phyloP scores from a whole-genome alignment of 2,113 vertebrate genomes.

The Carettochelys insculpta region DNA sequence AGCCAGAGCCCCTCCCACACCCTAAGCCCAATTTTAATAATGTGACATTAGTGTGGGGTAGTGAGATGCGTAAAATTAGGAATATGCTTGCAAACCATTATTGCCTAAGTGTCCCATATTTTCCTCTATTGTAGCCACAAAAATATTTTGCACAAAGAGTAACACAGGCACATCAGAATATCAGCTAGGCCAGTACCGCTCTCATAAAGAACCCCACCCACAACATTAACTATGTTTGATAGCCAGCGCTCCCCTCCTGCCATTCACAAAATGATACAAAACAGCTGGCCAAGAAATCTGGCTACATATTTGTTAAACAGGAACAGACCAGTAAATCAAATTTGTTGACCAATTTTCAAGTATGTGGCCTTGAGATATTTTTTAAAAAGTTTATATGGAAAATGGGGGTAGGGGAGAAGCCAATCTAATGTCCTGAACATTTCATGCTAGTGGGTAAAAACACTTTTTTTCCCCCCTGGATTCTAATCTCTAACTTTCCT shows the following conservation, averaged over 20 bases:
- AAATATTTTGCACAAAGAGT: conserved; percentile 12
- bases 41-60: not conserved
- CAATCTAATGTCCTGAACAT: conserved; percentile 31
- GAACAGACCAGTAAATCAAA: conserved; percentile 74
- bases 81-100: not conserved
- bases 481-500: conserved; percentile 76
- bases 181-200: conserved; percentile 47
- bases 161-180: conserved; percentile 36
- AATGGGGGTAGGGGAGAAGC: conserved; percentile 22
- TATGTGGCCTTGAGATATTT: conserved; percentile 60
- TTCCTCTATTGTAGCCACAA: not conserved
- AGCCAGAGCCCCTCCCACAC: too few relatives aligned
- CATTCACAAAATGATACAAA: conserved; percentile 60
- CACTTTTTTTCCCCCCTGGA: conserved; percentile 41
- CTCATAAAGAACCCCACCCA: conserved; percentile 36
- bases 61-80: not conserved
- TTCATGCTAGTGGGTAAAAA: conserved; percentile 66
- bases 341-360: conserved; percentile 66
- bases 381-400: conserved; percentile 34
- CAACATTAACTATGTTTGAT: conserved; percentile 54
- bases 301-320: conserved; percentile 68
- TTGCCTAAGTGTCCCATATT: not conserved
- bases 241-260: conserved; percentile 4
- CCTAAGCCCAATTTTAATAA: not conserved
- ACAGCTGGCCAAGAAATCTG: conserved; percentile 71